These are phyloP conservation scores for Pelobates cultripes DNA, from an alignment of 2,797 vertebrate species.

Conservation along the genomic window DNA sequence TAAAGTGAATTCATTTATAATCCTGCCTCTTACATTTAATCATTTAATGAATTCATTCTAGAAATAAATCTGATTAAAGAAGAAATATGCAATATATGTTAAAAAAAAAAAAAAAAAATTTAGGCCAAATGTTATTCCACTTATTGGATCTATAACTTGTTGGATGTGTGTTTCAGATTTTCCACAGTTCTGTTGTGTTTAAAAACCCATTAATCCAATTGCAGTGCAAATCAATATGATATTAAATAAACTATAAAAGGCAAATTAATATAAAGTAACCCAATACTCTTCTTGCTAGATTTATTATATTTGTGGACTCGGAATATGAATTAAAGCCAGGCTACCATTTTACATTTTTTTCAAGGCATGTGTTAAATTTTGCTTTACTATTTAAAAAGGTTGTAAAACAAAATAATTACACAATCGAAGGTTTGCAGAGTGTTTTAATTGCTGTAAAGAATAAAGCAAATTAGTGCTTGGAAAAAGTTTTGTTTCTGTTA, in stretches of 20 bases:
- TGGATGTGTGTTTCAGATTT: constrained; percentile 58
- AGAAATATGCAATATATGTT: constrained; percentile 59
- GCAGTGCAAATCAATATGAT: constrained; percentile 80
- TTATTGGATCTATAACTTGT: constrained; percentile 51
- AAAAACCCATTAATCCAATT: constrained; percentile 81
- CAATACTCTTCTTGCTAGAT: constrained; percentile 60
- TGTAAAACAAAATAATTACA: too few relatives aligned
- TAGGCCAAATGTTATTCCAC: constrained; percentile 58
- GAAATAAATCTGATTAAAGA: constrained; percentile 56
- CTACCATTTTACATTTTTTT: neutral
- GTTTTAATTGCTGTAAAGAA: too few relatives aligned
- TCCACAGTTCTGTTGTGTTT: constrained; percentile 67
- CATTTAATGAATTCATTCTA: constrained; percentile 61
- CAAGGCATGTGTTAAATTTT: neutral
- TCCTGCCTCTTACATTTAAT: constrained; percentile 31
- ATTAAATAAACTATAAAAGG: constrained; percentile 79
- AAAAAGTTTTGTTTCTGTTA: too few relatives aligned
- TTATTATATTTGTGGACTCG: constrained; percentile 69
- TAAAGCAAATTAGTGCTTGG: too few relatives aligned
- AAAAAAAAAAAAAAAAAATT: constrained; percentile 55
- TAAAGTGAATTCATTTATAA: constrained; percentile 4
- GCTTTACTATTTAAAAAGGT: too few relatives aligned
- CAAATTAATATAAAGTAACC: constrained; percentile 79
- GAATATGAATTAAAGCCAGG: constrained; percentile 58
- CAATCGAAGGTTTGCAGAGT: too few relatives aligned